Evolutionary conservation across 2,797 vertebrate genomes (phyloP), one percentile per base, ranked within the genome.

Genomic region (Sebastes cheni): DNA sequence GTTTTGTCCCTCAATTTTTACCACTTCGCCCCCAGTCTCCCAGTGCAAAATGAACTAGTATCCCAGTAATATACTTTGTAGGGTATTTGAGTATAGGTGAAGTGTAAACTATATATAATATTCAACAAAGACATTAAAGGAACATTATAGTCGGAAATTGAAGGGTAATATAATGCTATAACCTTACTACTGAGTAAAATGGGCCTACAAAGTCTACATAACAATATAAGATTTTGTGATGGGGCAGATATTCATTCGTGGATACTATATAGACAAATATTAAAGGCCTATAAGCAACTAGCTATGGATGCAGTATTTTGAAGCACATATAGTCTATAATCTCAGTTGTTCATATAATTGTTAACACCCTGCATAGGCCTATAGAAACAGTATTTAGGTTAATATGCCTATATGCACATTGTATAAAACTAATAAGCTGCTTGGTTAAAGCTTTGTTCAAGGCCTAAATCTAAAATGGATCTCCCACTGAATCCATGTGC

Each of bases 381-480:
- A 59, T 13, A 68, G 8, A 62, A 52, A 54, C 22, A 64, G 20
- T 71, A 42, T 76, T 76, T 56, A 66, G 32, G 18, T 75, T 67
- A 56, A 71, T 73, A 66, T 30, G 27, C 11, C 16, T 22, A 68
- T 60, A 13, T 72, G 70, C 61, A 82, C 58, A 85, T 66, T 84
- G 56, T 75, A 34, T 3, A 73, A 67, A 84, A 78, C 23, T 1
- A 79, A 58, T 42, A 75, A 75, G 75, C 59, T 83, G 60, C 50
- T 72, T 78, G 62, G 61, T 52, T 56, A 52, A 81, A 84, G 61
- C 82, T 79, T 64, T 36, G 54, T 69, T 75, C 29, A n/a, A 72
- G 76, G 83, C 77, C 82, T 77, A 20, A 73, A 80, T 88, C 77
- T 85, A 84, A 82, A 90, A 79, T 69, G 34, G 50, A 83, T 81